Evolutionary conservation across 92 coral and sea anemone genomes (phyloP).

Genomic region (Parazoanthus atlanticus): DNA sequence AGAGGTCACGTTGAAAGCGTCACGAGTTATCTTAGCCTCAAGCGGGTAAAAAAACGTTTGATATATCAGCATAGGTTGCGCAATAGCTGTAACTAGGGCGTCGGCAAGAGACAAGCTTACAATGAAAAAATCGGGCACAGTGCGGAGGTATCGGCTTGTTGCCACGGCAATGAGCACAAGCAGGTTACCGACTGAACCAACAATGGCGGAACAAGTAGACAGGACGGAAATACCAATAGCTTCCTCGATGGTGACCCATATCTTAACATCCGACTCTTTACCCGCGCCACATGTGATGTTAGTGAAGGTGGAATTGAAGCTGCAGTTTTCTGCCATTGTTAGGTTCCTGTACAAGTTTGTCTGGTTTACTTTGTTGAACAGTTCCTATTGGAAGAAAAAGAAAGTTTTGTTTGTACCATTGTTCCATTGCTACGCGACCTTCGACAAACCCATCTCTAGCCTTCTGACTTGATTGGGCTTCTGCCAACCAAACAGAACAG

Average conservation of each 20-base stretch:
- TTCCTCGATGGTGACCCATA: conserved; percentile 20
- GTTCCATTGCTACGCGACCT: not conserved
- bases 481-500: too few relatives aligned
- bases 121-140: conserved; percentile 21
- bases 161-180: conserved; percentile 24
- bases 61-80: conserved; percentile 1
- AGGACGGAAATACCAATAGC: conserved; percentile 7
- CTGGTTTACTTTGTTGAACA: not conserved
- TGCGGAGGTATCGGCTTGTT: not conserved
- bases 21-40: not conserved
- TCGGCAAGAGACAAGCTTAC: conserved; percentile 10
- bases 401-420: not conserved
- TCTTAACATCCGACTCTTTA: not conserved
- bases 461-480: too few relatives aligned
- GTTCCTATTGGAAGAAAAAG: not conserved
- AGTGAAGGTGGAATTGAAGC: not conserved
- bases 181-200: conserved; percentile 8
- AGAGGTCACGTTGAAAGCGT: not conserved
- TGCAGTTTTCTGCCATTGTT: not conserved
- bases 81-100: not conserved
- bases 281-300: not conserved
- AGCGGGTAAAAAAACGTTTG: not conserved
- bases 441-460: not conserved
- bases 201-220: not conserved
- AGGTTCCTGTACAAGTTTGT: not conserved